These are phyloP conservation scores for Euura lappo DNA, from an alignment of 1,140 invertebrate genomes.

Conservation along the genomic window DNA sequence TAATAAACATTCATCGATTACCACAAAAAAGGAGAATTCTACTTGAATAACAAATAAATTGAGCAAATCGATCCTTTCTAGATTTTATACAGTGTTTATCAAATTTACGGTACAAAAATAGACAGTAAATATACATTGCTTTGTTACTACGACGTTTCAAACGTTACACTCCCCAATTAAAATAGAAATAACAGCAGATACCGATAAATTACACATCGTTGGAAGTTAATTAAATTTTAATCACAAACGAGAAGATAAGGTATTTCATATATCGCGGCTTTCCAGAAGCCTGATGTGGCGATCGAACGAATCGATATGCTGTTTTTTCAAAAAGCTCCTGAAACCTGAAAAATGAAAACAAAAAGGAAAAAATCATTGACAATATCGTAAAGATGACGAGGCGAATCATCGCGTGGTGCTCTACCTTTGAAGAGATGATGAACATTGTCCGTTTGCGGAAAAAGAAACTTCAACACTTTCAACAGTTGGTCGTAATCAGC, in stretches of 20 bases:
- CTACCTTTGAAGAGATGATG: constrained; percentile 68
- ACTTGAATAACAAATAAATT: too few species aligned
- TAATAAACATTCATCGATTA: constrained; percentile 8
- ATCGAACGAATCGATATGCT: constrained; percentile 38
- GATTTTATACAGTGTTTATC: too few species aligned
- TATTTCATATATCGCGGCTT: neutral
- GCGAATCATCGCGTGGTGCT: neutral
- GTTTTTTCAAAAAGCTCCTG: constrained; percentile 43
- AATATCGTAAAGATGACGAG: neutral
- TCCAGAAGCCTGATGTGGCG: constrained; percentile 23
- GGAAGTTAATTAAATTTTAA: neutral
- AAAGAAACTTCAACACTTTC: constrained; percentile 58
- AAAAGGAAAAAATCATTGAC: constrained; percentile 1
- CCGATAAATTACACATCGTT: neutral
- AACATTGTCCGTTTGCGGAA: constrained; percentile 57
- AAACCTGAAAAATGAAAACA: constrained; percentile 42
- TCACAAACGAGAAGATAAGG: too few species aligned
- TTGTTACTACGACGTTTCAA: neutral
- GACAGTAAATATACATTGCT: too few species aligned
- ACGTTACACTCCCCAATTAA: neutral
- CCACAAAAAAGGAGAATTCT: neutral
- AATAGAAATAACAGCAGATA: neutral
- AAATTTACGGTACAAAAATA: too few species aligned
- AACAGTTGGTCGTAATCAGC: constrained; percentile 62
- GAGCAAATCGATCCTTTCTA: too few species aligned